Percentiles rank a stretch among this genome's conserved stretches.
Evolutionary conservation across 2,113 vertebrate species (phyloP).

Genomic region (Eleginops maclovinus): DNA sequence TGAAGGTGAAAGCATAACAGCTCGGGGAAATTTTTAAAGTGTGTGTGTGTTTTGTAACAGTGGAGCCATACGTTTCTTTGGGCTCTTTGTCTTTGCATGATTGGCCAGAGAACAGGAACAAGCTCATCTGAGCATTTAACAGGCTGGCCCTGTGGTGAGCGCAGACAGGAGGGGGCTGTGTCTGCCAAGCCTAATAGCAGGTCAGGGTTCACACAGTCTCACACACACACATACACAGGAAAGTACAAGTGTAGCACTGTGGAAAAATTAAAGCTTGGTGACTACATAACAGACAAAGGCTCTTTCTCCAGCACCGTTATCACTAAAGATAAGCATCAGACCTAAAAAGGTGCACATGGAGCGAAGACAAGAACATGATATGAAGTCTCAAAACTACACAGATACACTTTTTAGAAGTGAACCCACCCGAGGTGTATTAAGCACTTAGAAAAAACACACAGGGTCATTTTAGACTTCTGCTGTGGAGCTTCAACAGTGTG

Average conservation of each 20-base stretch:
- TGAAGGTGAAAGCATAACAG: slow-evolving; percentile 18
- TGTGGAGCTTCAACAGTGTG: slow-evolving; percentile 8
- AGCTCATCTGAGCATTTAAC: slow-evolving; percentile 59
- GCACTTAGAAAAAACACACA: slow-evolving; percentile 20
- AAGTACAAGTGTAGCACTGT: slow-evolving; percentile 41
- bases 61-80: slow-evolving; percentile 43
- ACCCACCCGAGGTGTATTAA: background rate
- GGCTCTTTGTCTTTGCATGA: slow-evolving; percentile 64
- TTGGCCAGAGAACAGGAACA: slow-evolving; percentile 60
- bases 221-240: slow-evolving; percentile 2
- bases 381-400: background rate
- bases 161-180: slow-evolving; percentile 59
- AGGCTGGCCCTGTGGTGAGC: slow-evolving; percentile 47
- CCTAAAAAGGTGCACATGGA: slow-evolving; percentile 15
- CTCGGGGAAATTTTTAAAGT: slow-evolving; percentile 3
- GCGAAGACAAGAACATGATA: slow-evolving; percentile 7
- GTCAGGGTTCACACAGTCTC: slow-evolving; percentile 54
- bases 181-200: slow-evolving; percentile 49
- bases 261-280: background rate
- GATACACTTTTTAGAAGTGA: background rate
- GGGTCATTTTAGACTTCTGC: background rate
- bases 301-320: slow-evolving; percentile 34
- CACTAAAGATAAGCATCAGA: slow-evolving; percentile 47
- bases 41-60: slow-evolving; percentile 27
- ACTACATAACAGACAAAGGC: slow-evolving; percentile 26